Conservation (phyloP, 2,888 invertebrate genomes). For the Terebella lapidaria region DNA sequence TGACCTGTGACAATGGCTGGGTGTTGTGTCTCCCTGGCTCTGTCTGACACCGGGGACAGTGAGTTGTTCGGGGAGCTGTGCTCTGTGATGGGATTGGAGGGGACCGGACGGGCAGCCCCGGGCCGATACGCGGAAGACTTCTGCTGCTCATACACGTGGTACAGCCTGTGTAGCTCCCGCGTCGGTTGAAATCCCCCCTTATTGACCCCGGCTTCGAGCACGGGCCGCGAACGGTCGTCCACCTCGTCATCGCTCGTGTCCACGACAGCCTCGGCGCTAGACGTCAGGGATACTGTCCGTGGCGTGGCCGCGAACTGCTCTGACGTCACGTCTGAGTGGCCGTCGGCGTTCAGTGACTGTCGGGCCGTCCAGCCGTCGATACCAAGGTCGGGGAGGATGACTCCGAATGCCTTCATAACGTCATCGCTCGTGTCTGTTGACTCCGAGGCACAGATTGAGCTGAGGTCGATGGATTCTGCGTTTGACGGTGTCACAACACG, state of each 20-base stretch:
- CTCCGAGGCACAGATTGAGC: neutral
- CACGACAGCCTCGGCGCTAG: slow-evolving; percentile 9
- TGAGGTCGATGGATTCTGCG: neutral
- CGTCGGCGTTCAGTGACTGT: neutral
- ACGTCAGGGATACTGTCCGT: slow-evolving; percentile 14
- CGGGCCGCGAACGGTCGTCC: neutral
- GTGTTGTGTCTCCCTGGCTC: no score
- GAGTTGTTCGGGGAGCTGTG: no score
- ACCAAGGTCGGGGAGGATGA: no score
- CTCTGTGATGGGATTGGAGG: no score
- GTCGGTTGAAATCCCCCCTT: neutral
- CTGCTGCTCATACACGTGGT: slow-evolving; percentile 7
- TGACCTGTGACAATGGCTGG: no score
- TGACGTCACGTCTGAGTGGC: neutral
- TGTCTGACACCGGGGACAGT: no score
- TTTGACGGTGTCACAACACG: neutral
- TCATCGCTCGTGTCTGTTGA: no score
- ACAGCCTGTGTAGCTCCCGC: neutral
- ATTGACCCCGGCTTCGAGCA: no score
- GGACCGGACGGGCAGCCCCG: neutral
- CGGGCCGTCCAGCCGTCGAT: neutral
- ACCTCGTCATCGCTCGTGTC: neutral
- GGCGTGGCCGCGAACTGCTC: slow-evolving; percentile 12
- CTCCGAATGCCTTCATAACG: no score
- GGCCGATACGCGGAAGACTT: slow-evolving; percentile 4